Base-by-base conservation (phyloP, 2,113 vertebrate genomes). In the Emydocephalus ijimae region DNA sequence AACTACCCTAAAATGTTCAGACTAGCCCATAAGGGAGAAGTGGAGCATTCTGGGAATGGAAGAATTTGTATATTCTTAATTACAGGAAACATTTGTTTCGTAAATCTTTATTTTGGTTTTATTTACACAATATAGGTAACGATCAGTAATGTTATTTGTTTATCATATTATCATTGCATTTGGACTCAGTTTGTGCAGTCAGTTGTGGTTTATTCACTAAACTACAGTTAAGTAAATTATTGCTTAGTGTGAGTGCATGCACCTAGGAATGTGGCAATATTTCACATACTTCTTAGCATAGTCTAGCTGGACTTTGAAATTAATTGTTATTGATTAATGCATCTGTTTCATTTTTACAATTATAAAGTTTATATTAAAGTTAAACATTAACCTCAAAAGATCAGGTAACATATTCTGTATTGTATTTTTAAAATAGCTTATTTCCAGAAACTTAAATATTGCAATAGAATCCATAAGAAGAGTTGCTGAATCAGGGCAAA, bases 281-380 rank as follows among this genome's bases (percentile, higher is more conserved):
- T 87, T 92, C 48, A 88, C n/a, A 69, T 20, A 64, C 7, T 50
- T 86, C 45, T 88, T 64, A 18, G 23, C 50, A 59, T 34, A 15
- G 9, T 34, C 29, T 88, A 45, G 24, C 20, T 91, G 91, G 59
- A 92, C 91, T 88, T 92, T 61, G 55, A 87, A 45, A 91, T 57
- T 57, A 55, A 90, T 90, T 26, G 43, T 87, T 90, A 87, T 56
- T 69, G 57, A 88, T 87, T 87, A 69, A 89, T 56, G 23, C 14
- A 85, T 74, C 39, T n/a, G 34, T 20, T 39, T 18, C 20, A 20
- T 3, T 26, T 61, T 85, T 87, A n/a, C 43, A 18, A 15, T 23
- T 55, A 87, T 54, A 23, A 69, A 69, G 74, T 45, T 15, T 21
- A 55, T 74, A 15, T 86, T 45, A 90, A 64, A 87, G 89, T 55